phyloP scores from a whole-genome alignment of 1,140 invertebrate species.

The Homalodisca vitripennis region DNA sequence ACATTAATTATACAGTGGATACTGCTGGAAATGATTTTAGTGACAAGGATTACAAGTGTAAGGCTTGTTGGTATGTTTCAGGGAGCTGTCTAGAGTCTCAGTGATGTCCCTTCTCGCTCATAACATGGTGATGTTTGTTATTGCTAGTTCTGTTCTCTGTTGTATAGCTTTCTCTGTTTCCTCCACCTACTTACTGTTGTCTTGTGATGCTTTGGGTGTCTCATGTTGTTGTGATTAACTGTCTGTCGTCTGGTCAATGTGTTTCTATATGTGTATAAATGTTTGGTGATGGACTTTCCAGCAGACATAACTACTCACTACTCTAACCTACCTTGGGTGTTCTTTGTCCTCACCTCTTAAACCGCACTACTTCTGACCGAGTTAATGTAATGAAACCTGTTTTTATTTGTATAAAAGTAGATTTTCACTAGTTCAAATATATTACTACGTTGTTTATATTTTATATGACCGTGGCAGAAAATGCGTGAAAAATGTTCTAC shows the following conservation, averaged over 20 bases:
- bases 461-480: too few species aligned
- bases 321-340: neutral
- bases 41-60: too few species aligned
- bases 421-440: too few species aligned
- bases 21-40: too few species aligned
- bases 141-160: slow-evolving; percentile 7
- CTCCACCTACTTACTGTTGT: neutral
- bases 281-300: neutral
- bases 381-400: too few species aligned
- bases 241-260: neutral
- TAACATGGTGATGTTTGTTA: slow-evolving; percentile 10
- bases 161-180: slow-evolving; percentile 9
- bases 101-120: neutral
- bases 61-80: neutral
- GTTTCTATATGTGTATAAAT: neutral
- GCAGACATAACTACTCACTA: neutral
- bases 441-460: too few species aligned
- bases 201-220: slow-evolving; percentile 8
- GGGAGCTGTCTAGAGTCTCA: neutral
- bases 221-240: slow-evolving; percentile 7
- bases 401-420: too few species aligned
- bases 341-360: too few species aligned
- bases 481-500: too few species aligned
- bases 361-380: too few species aligned
- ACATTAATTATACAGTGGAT: too few species aligned